Percentiles rank a stretch among this genome's conserved stretches.
These are phyloP conservation scores for Dufourea novaeangliae DNA, from an alignment of 1,140 invertebrate genomes.

Conservation along the genomic window DNA sequence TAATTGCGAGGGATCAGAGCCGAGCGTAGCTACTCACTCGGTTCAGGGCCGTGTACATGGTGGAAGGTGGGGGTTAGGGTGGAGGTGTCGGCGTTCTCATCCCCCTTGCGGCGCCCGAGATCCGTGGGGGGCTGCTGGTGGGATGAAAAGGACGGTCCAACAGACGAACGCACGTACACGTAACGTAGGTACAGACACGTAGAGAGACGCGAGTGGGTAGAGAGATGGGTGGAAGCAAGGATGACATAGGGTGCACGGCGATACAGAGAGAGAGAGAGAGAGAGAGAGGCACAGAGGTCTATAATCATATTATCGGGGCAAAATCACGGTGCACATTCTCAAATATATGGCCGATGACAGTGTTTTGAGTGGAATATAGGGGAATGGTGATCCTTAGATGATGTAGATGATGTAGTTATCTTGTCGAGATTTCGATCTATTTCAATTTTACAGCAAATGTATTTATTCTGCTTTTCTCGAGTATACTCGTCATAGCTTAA, in stretches of 20 bases:
- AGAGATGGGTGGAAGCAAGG: slow-evolving; percentile 16
- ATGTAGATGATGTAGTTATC: slow-evolving; percentile 14
- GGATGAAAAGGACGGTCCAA: slow-evolving; percentile 60
- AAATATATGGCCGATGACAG: slow-evolving; percentile 69
- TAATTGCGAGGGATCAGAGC: slow-evolving; percentile 81
- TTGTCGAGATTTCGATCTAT: not conserved
- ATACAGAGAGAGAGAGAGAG: slow-evolving; percentile 4
- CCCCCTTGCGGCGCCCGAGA: slow-evolving; percentile 47
- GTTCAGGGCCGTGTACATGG: slow-evolving; percentile 41
- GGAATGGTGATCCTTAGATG: slow-evolving; percentile 16
- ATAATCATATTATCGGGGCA: slow-evolving; percentile 78
- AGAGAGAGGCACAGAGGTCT: slow-evolving; percentile 54
- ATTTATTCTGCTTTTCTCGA: too few species aligned
- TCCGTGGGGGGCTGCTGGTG: slow-evolving; percentile 38
- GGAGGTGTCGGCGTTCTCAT: slow-evolving; percentile 53
- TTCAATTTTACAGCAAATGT: too few species aligned
- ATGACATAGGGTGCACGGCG: not conserved
- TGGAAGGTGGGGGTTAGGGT: slow-evolving; percentile 37
- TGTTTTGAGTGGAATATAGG: slow-evolving; percentile 38
- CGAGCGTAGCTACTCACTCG: slow-evolving; percentile 72
- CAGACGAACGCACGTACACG: slow-evolving; percentile 24
- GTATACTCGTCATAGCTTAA: too few species aligned
- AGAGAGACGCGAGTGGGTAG: not conserved
- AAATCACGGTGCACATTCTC: slow-evolving; percentile 79
- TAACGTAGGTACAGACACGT: slow-evolving; percentile 13